phyloP scores from a whole-genome alignment of 1,140 invertebrate genomes.

The Xylocopa sonorina region DNA sequence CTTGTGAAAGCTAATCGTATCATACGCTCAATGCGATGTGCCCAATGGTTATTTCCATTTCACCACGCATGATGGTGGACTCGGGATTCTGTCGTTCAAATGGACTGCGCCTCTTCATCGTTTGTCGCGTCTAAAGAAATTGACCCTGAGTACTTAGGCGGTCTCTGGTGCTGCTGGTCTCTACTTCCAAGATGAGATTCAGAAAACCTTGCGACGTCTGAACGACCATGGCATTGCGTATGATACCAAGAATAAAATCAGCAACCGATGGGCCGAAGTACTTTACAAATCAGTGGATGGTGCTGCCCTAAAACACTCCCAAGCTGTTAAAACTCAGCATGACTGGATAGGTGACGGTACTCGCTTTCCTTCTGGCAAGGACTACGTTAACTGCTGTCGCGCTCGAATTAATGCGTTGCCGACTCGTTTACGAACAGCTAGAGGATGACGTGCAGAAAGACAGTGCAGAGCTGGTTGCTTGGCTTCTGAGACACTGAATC shows the following conservation, averaged over 20 bases:
- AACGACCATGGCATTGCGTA: background rate
- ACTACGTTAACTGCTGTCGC: slow-evolving; percentile 4
- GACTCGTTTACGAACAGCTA: background rate
- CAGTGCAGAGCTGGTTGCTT: slow-evolving; percentile 10
- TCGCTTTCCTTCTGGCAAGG: background rate
- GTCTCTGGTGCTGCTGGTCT: background rate
- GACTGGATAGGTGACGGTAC: slow-evolving; percentile 22
- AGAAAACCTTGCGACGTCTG: too few species aligned
- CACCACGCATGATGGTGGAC: slow-evolving; percentile 46
- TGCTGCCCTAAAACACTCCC: too few species aligned
- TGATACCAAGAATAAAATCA: background rate
- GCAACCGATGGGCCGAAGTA: slow-evolving; percentile 42
- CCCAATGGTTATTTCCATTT: slow-evolving; percentile 57
- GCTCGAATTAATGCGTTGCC: background rate
- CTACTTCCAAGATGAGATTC: background rate
- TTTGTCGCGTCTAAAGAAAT: background rate
- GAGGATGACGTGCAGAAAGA: background rate
- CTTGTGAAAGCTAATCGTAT: too few species aligned
- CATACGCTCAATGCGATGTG: slow-evolving; percentile 43
- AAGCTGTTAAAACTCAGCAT: too few species aligned
- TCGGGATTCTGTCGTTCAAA: slow-evolving; percentile 48
- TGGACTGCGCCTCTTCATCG: slow-evolving; percentile 16
- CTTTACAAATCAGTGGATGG: slow-evolving; percentile 28
- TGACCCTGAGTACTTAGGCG: background rate
- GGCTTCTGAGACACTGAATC: background rate